A percentile compares a stretch with the other conserved stretches of the same genome.
Conservation (phyloP, 2,797 vertebrate species). For the Toxotes lorentzi region DNA sequence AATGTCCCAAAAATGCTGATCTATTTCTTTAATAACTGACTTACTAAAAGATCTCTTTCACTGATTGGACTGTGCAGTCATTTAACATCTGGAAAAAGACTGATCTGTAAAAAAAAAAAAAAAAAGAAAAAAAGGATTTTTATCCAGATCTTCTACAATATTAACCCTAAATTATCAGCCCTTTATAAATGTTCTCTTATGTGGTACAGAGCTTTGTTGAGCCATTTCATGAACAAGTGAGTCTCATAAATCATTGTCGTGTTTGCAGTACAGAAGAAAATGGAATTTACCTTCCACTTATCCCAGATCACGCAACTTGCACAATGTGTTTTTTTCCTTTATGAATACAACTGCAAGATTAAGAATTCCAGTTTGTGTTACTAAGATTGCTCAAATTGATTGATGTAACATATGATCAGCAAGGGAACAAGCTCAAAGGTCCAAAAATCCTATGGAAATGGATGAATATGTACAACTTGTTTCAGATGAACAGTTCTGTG, state of each 20-base stretch:
- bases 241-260: not conserved
- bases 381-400: not conserved
- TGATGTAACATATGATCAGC: not conserved
- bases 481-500: slow-evolving; percentile 89
- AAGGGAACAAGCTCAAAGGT: not conserved
- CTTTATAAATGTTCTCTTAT: not conserved
- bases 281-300: not conserved
- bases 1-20: too few relatives aligned
- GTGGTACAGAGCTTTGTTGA: not conserved
- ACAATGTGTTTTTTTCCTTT: not conserved
- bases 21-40: too few relatives aligned
- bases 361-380: not conserved
- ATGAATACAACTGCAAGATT: not conserved
- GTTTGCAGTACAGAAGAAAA: not conserved
- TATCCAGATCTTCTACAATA: too few relatives aligned
- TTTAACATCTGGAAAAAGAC: not conserved
- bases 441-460: not conserved
- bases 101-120: too few relatives aligned
- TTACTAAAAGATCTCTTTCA: too few relatives aligned
- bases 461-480: slow-evolving; percentile 7
- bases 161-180: not conserved
- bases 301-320: not conserved
- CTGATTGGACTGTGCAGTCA: too few relatives aligned
- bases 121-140: too few relatives aligned
- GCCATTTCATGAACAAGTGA: not conserved